Evolutionary conservation across 64 coral and sea anemone genomes (phyloP), one percentile per base, ranked within the genome.

Genomic region (Pocillopora verrucosa): DNA sequence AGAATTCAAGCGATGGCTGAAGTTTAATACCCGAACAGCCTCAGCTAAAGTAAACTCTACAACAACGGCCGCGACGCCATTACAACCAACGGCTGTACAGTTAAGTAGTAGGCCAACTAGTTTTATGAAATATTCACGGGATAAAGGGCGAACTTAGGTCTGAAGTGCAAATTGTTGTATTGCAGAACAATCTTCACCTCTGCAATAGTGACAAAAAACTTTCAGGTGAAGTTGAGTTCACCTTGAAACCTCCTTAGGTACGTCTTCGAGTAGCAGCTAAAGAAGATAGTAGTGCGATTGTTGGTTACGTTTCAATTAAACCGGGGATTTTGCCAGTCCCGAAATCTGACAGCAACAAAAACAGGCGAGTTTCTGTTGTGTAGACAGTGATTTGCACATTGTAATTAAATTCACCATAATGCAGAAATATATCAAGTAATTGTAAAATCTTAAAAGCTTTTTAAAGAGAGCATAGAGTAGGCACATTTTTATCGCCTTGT

Each of bases 1-100:
- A 73, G 51, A 92, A 61, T 92, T 84, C 82, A 92, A 76, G 61
- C 74, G 69, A 45, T 92, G 62, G 41, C 75, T 72, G 22, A 86
- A 87, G 72, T 87, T 84, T 51, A 84, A 63, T 51, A 86, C 56
- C n/a, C 87, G 75, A 78, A 80, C 13, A 74, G 60, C 65, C 13
- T 14, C 14, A 37, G 13, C 13, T 14, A 76, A 88, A 51, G 56
- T 0, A 56, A 61, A 20, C 7, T 38, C 82, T 72, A 19, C 45
- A 68, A 45, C 20, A 36, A 38, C 82, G 51, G 57, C 82, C 69
- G 22, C 64, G 69, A 5, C 45, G 35, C 82, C 63, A 20, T 72
- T 38, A n/a, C 16, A 67, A 11, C 19, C 13, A n/a, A 69, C 61
- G 10, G n/a, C 62, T 10, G 7, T 56, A 35, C 62, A 84, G 61